These are phyloP conservation scores for Tricholauxania praeusta DNA, from an alignment of 2,888 invertebrate genomes.

Conservation along the genomic window DNA sequence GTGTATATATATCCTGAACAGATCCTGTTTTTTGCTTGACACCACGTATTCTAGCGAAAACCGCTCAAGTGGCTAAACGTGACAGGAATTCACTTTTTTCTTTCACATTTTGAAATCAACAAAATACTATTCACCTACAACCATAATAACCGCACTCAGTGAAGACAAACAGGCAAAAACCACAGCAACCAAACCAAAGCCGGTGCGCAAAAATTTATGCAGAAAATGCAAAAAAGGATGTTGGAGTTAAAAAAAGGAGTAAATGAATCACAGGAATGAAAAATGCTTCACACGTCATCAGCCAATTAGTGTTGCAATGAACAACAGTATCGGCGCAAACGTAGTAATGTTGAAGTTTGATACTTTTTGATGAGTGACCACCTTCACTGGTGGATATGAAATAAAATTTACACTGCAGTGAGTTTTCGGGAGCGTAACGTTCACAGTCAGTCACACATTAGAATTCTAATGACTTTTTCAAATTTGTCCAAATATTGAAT, in stretches of 20 bases:
- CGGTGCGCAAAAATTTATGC: slow-evolving; percentile 7
- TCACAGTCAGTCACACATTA: no score
- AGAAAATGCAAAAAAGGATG: slow-evolving; percentile 7
- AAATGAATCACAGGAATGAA: neutral
- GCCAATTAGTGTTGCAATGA: no score
- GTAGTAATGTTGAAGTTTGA: no score
- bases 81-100: slow-evolving; percentile 19
- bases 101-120: no score
- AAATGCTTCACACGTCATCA: slow-evolving; percentile 13
- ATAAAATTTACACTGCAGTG: neutral
- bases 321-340: no score
- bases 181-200: slow-evolving; percentile 9
- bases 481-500: no score
- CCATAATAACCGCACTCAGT: no score
- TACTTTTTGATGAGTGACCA: neutral
- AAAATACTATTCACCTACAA: no score
- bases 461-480: no score
- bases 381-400: neutral
- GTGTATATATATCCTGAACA: neutral
- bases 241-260: neutral
- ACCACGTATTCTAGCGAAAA: slow-evolving; percentile 19
- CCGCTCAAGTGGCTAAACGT: slow-evolving; percentile 27
- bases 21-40: neutral
- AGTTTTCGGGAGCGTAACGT: no score
- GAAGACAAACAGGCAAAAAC: neutral